These are phyloP conservation scores for Alligator mississippiensis DNA, from an alignment of 2,113 vertebrate genomes.

Conservation along the genomic window DNA sequence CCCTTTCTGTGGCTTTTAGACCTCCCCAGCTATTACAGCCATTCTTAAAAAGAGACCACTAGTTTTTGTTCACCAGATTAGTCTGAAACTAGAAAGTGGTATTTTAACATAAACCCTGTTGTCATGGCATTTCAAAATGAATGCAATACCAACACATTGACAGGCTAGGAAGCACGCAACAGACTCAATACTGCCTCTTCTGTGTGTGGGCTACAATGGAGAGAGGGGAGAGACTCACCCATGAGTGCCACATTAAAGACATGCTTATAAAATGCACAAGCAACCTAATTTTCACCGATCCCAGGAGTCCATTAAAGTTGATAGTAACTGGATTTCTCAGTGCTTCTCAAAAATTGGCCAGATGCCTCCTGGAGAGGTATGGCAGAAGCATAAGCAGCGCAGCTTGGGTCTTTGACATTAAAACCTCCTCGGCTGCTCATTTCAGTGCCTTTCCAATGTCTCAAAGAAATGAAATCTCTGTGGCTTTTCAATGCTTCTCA, in stretches of 20 bases:
- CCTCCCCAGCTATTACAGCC: neutral
- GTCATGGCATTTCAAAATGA: neutral
- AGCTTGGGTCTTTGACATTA: neutral
- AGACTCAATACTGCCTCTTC: neutral
- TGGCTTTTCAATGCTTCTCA: neutral
- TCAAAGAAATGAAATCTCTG: neutral
- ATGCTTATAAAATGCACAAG: neutral
- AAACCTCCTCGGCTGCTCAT: neutral
- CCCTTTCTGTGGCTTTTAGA: neutral
- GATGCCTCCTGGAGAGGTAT: neutral
- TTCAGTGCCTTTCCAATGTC: neutral
- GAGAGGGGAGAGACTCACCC: neutral
- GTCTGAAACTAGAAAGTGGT: neutral
- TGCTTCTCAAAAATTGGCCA: neutral
- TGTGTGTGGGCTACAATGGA: neutral
- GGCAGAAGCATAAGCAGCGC: neutral
- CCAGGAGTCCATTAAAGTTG: neutral
- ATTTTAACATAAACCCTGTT: neutral
- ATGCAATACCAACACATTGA: neutral
- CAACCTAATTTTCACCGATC: neutral
- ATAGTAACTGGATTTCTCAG: neutral
- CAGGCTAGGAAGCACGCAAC: neutral
- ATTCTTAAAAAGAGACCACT: neutral
- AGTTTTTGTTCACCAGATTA: neutral
- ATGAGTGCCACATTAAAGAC: neutral